Evolutionary conservation across 1,140 invertebrate genomes (phyloP), one percentile per base, ranked within the genome.

Genomic region (Macrobrachium rosenbergii): DNA sequence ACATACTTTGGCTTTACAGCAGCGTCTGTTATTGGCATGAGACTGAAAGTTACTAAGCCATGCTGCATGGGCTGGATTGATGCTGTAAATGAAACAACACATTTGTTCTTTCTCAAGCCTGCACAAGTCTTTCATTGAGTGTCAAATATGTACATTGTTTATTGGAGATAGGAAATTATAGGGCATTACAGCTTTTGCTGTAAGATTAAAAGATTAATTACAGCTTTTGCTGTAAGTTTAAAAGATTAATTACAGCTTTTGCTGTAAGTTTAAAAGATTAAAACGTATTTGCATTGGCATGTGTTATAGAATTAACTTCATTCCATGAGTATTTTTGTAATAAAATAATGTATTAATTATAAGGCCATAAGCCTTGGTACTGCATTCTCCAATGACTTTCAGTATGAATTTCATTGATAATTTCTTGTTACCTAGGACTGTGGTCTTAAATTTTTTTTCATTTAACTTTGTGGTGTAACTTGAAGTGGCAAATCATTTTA

Each of bases 131-230:
- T 87, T 87, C 85, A 87, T 69, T 72, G 52, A 82, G 85, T 87
- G 85, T 87, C 85, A 87, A 87, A 87, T 87, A 87, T 87, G 75
- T 81, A 87, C 81, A 87, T 52, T 81, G 69, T 82, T 87, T 79
- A 76, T 87, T 87, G 78, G 80, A 81, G 73, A 87, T 76, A 75
- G 85, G 69, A 82, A 80, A 58, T 75, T 21, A 23, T 28, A 75
- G 60, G 69, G 81, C 52, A 81, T 76, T 67, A 67, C 67, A n/a
- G 78, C 62, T 76, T 52, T 67, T 43, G 60, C 59, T 58, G 72
- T 77, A 28, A 60, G n/a, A 23, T 80, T 21, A 62, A 80, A 19
- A 43, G 78, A 62, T 37, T 63, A 23, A 62, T 28, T 60, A 19
- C n/a, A 16, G n/a, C 59, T 59, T 80, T 28, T 80, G 17, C 63